These are phyloP conservation scores for Galeopsomyia nigrocyanea DNA, from an alignment of 2,888 invertebrate genomes.

Conservation along the genomic window DNA sequence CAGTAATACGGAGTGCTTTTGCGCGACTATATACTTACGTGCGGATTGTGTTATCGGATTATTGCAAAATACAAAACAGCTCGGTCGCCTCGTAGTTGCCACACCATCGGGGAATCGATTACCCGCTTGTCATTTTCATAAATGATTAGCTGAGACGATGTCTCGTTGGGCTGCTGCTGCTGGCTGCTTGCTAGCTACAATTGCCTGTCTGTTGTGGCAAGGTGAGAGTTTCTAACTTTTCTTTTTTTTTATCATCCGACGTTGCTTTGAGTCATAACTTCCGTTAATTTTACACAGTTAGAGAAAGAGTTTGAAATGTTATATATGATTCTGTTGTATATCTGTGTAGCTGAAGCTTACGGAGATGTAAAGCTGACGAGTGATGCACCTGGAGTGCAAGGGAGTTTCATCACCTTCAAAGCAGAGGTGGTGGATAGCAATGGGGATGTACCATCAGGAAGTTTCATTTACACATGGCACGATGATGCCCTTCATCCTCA, in stretches of 20 bases:
- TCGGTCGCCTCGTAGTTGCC: neutral
- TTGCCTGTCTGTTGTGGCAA: slow-evolving; percentile 31
- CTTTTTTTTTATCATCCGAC: neutral
- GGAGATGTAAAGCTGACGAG: slow-evolving; percentile 69
- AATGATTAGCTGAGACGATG: slow-evolving; percentile 47
- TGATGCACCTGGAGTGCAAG: slow-evolving; percentile 80
- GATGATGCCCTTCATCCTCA: slow-evolving; percentile 75
- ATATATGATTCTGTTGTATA: neutral
- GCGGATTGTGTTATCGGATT: neutral
- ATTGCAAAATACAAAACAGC: slow-evolving; percentile 8
- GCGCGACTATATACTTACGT: slow-evolving; percentile 4
- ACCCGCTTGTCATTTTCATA: slow-evolving; percentile 7
- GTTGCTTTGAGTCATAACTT: neutral
- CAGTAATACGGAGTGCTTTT: slow-evolving; percentile 13
- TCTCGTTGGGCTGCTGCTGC: slow-evolving; percentile 28
- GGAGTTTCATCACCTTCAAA: slow-evolving; percentile 79
- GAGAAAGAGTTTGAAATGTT: too few species aligned
- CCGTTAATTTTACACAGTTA: too few species aligned
- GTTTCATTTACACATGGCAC: slow-evolving; percentile 73
- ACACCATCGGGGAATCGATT: neutral
- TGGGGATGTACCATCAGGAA: slow-evolving; percentile 66
- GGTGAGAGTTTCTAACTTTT: slow-evolving; percentile 15
- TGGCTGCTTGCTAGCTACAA: slow-evolving; percentile 26
- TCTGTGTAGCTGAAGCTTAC: slow-evolving; percentile 12
- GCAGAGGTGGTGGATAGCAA: slow-evolving; percentile 71